Conservation (phyloP, 2,113 vertebrate genomes). For the Mellivora capensis region DNA sequence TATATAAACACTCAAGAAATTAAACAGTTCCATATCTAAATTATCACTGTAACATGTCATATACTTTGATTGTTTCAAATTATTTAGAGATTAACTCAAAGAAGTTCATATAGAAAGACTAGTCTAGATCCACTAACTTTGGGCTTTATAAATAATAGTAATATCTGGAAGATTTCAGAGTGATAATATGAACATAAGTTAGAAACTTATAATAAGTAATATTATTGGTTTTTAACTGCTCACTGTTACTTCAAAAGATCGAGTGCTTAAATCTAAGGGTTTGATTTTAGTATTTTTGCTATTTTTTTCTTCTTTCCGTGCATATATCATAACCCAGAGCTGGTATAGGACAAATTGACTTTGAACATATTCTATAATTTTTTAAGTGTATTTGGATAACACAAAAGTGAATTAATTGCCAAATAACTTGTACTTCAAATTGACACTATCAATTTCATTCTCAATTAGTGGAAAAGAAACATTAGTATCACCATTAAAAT, state of each 20-base stretch:
- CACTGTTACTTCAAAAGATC: background rate
- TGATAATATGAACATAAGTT: background rate
- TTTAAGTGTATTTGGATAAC: background rate
- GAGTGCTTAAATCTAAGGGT: background rate
- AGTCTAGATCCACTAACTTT: background rate
- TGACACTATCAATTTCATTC: background rate
- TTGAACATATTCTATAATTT: background rate
- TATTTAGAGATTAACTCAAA: background rate
- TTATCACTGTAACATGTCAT: background rate
- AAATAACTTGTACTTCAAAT: background rate
- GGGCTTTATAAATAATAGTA: background rate
- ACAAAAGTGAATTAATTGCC: background rate
- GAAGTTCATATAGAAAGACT: background rate
- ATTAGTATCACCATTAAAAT: background rate
- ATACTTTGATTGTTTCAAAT: background rate
- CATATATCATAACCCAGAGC: background rate
- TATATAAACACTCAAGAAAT: background rate
- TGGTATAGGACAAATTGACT: background rate
- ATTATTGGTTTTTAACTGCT: background rate
- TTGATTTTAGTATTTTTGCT: background rate
- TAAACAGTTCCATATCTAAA: background rate
- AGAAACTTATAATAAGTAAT: background rate
- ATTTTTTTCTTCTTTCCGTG: background rate
- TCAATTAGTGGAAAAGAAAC: background rate
- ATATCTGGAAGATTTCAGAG: background rate